A percentile compares a stretch with the other conserved stretches of the same genome.
phyloP scores from a whole-genome alignment of 1,140 invertebrate genomes.

The Hylaeus volcanicus region DNA sequence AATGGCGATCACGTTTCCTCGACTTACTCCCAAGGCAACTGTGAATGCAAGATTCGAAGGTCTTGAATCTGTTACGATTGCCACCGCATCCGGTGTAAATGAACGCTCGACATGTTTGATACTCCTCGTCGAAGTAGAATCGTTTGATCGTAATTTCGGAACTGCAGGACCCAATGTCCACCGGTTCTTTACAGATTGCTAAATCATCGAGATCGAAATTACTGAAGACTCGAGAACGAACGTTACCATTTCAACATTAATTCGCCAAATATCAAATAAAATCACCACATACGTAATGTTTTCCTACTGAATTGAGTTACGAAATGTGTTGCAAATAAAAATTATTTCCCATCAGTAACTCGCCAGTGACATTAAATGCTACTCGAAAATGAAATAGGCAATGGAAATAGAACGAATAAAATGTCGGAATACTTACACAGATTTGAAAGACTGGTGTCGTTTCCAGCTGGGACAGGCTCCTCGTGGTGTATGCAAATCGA shows the following conservation, averaged over 20 bases:
- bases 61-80: constrained; percentile 90
- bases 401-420: background rate
- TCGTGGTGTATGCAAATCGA: constrained; percentile 83
- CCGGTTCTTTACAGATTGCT: constrained; percentile 84
- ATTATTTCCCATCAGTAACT: too few species aligned
- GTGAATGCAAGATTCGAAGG: constrained; percentile 85
- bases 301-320: too few species aligned
- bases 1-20: background rate
- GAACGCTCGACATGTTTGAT: constrained; percentile 87
- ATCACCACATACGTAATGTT: too few species aligned
- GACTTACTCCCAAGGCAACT: constrained; percentile 81
- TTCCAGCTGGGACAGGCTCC: constrained; percentile 77
- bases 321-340: too few species aligned
- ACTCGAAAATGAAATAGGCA: background rate
- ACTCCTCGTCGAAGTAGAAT: constrained; percentile 90
- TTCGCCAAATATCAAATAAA: too few species aligned
- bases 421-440: constrained; percentile 69
- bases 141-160: constrained; percentile 82
- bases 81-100: constrained; percentile 90
- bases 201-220: constrained; percentile 36
- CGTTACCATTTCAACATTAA: too few species aligned
- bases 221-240: background rate
- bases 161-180: constrained; percentile 87
- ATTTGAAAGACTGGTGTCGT: constrained; percentile 74
- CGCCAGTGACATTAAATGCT: background rate